phyloP scores from a whole-genome alignment of 2,797 vertebrate species.

The Cottoperca gobio region DNA sequence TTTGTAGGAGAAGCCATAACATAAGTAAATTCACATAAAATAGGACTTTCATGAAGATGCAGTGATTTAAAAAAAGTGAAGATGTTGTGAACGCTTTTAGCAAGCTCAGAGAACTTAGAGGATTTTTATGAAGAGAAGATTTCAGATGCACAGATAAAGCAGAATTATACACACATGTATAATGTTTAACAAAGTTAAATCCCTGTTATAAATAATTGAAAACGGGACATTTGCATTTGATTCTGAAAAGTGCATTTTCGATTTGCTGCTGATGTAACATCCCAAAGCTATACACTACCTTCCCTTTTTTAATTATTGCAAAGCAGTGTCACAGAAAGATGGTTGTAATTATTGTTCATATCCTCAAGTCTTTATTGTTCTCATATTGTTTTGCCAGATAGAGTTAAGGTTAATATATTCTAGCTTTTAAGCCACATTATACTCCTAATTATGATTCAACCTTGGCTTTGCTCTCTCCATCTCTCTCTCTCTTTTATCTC shows the following conservation, averaged over 20 bases:
- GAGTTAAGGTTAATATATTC: conserved; percentile 66
- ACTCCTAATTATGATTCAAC: conserved; percentile 79
- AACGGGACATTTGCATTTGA: conserved; percentile 18
- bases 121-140: not conserved
- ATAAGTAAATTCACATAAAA: conserved; percentile 75
- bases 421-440: conserved; percentile 67
- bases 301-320: conserved; percentile 33
- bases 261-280: conserved; percentile 27
- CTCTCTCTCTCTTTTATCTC: conserved; percentile 30
- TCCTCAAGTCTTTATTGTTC: conserved; percentile 49
- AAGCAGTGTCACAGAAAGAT: conserved; percentile 10
- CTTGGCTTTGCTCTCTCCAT: conserved; percentile 64
- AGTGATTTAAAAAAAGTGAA: conserved; percentile 67
- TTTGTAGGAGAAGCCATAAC: conserved; percentile 74
- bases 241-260: conserved; percentile 15
- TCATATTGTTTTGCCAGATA: conserved; percentile 55
- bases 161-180: not conserved
- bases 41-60: conserved; percentile 78
- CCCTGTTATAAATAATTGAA: not conserved
- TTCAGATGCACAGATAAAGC: not conserved
- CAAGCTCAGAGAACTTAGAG: conserved; percentile 3
- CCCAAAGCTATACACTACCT: not conserved
- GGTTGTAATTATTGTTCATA: conserved; percentile 40
- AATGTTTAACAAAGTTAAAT: not conserved
- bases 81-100: conserved; percentile 61